phyloP scores from a whole-genome alignment of 1,140 invertebrate species.

The Sarcophaga bullata region DNA sequence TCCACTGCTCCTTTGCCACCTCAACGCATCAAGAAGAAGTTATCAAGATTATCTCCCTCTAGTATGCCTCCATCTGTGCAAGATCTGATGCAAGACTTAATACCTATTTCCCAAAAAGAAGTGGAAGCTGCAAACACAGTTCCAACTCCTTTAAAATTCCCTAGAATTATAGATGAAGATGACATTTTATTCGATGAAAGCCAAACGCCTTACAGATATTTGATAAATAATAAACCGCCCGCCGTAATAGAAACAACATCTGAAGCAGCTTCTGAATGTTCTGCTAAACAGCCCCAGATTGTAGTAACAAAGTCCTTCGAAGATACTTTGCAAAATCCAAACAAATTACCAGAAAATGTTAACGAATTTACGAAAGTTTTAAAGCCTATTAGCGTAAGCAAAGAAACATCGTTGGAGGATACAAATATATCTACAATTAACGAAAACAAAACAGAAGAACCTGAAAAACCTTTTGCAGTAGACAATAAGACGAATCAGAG shows the following conservation, averaged over 20 bases:
- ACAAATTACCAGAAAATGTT: slow-evolving; percentile 12
- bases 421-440: not conserved
- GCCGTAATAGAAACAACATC: not conserved
- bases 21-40: slow-evolving; percentile 56
- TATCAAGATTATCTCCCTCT: slow-evolving; percentile 54
- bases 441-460: not conserved
- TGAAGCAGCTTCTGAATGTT: not conserved
- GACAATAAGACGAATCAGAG: slow-evolving; percentile 47
- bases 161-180: slow-evolving; percentile 44
- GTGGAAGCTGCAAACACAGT: not conserved
- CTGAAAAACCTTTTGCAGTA: too few species aligned
- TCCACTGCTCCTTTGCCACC: slow-evolving; percentile 51
- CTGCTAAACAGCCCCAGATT: not conserved
- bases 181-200: slow-evolving; percentile 43
- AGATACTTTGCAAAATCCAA: slow-evolving; percentile 11
- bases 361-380: slow-evolving; percentile 21
- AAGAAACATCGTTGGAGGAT: not conserved
- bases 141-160: slow-evolving; percentile 46
- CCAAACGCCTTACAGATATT: not conserved
- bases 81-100: slow-evolving; percentile 49
- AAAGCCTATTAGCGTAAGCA: not conserved
- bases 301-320: not conserved
- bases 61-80: slow-evolving; percentile 62
- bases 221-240: not conserved
- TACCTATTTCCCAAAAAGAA: not conserved